Conservation (phyloP, 1,140 invertebrate genomes). For the Orchesella cincta region DNA sequence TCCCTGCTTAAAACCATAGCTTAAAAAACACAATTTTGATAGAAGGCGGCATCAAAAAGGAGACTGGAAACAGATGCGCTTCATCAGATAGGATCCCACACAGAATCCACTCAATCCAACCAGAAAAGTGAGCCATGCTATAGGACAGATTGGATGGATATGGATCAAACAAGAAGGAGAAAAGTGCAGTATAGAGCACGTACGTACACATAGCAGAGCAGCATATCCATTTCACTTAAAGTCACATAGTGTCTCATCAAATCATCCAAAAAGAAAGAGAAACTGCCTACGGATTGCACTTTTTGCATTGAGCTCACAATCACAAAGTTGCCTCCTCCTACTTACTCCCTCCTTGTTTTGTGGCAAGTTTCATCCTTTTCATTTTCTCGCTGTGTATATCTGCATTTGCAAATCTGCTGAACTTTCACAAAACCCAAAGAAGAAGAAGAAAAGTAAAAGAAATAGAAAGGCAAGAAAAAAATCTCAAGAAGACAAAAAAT, state of each 20-base stretch:
- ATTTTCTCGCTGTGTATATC: background rate
- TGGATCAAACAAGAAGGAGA: background rate
- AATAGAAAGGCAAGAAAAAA: background rate
- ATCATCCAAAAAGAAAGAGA: background rate
- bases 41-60: too few relatives aligned
- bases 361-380: background rate
- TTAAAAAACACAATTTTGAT: too few relatives aligned
- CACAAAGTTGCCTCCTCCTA: background rate
- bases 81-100: slow-evolving; percentile 46
- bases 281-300: background rate
- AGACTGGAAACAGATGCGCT: slow-evolving; percentile 46
- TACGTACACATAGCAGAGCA: background rate
- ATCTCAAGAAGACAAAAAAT: background rate
- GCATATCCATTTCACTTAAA: too few relatives aligned
- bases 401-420: slow-evolving; percentile 1
- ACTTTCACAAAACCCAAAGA: background rate
- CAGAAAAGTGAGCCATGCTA: too few relatives aligned
- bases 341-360: background rate
- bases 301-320: background rate
- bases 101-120: slow-evolving; percentile 33
- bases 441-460: background rate
- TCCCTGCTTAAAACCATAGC: too few relatives aligned
- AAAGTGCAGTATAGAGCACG: background rate
- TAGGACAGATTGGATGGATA: background rate
- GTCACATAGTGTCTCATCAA: background rate